Evolutionary conservation across 2,113 vertebrate genomes (phyloP).

Genomic region (Numida meleagris): DNA sequence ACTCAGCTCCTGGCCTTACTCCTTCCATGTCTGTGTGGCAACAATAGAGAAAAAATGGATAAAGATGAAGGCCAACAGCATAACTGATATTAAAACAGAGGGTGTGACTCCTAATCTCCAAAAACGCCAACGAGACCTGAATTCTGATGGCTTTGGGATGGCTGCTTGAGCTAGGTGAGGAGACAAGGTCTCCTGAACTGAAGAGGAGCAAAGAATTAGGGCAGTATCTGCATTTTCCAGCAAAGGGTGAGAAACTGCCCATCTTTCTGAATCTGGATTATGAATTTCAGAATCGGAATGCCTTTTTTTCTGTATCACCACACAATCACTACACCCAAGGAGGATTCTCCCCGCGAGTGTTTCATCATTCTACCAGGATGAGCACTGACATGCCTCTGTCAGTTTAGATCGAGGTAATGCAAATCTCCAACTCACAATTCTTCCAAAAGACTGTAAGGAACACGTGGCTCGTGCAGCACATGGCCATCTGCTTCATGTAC

Average conservation of each 20-base stretch:
- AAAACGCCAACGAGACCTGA: background rate
- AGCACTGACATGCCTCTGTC: background rate
- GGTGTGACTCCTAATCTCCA: background rate
- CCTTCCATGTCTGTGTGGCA: background rate
- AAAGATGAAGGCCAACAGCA: background rate
- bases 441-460: background rate
- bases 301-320: background rate
- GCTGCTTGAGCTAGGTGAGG: background rate
- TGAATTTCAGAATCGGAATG: background rate
- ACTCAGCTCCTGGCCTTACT: background rate
- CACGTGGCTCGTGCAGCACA: background rate
- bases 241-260: background rate
- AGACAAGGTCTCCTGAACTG: background rate
- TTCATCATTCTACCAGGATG: background rate
- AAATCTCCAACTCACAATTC: background rate
- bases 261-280: background rate
- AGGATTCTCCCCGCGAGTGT: background rate
- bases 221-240: background rate
- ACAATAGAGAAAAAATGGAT: background rate
- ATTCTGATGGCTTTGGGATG: background rate
- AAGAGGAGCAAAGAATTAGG: background rate
- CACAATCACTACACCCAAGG: no score
- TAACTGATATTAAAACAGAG: background rate
- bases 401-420: no score
- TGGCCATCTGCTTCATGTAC: background rate